These are phyloP conservation scores for Dolichoris vasculosae DNA, from an alignment of 1,140 invertebrate genomes.

Conservation along the genomic window DNA sequence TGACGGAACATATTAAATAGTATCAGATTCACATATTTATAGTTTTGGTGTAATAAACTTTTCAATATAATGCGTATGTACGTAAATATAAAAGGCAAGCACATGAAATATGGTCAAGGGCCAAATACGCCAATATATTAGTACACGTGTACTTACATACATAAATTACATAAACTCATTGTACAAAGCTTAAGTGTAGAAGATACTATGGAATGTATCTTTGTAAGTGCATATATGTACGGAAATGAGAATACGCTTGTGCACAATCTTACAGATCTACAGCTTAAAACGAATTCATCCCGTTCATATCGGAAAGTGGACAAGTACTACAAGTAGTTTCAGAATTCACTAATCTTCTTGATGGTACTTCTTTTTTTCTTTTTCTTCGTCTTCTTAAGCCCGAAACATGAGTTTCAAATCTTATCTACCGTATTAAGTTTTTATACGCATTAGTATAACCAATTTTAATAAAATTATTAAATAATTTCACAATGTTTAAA, in stretches of 20 bases:
- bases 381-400: too few species aligned
- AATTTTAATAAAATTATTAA: too few species aligned
- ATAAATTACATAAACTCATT: neutral
- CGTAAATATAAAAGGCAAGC: neutral
- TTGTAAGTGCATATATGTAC: too few species aligned
- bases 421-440: too few species aligned
- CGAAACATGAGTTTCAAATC: too few species aligned
- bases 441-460: too few species aligned
- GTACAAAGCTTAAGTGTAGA: neutral
- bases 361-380: neutral
- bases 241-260: too few species aligned
- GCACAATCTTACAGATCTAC: neutral
- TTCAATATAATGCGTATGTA: neutral
- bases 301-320: constrained; percentile 17
- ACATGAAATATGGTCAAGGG: neutral
- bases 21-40: constrained; percentile 22
- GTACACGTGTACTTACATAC: neutral
- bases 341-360: constrained; percentile 16
- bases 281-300: neutral
- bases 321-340: constrained; percentile 18
- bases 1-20: neutral
- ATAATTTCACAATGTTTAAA: too few species aligned
- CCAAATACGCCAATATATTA: neutral
- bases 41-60: constrained; percentile 21
- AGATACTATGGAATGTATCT: too few species aligned